These are phyloP conservation scores for Meriones psammophilus DNA, from an alignment of 2,797 vertebrate genomes.

Conservation along the genomic window DNA sequence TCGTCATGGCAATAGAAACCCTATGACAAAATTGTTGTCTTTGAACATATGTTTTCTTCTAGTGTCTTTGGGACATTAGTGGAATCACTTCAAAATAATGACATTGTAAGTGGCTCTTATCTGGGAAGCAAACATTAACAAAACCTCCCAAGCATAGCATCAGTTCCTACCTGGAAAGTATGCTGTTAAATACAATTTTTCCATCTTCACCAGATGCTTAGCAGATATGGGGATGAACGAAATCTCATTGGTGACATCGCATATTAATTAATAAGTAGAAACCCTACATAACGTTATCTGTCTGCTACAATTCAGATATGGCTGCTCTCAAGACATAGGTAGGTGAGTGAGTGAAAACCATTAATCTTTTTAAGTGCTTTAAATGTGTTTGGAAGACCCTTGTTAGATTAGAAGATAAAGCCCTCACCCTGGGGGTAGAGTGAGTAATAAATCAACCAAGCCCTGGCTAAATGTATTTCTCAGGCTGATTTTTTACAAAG, in stretches of 20 bases:
- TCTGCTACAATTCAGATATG: not conserved
- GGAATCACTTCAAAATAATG: not conserved
- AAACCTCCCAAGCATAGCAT: not conserved
- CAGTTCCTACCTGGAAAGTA: not conserved
- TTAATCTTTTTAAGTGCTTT: not conserved
- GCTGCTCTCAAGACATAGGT: not conserved
- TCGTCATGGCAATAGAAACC: not conserved
- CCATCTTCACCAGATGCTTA: not conserved
- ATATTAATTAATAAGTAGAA: not conserved
- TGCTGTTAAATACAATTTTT: not conserved
- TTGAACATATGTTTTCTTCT: not conserved
- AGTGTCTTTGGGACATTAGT: not conserved
- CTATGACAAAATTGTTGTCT: not conserved
- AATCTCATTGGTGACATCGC: not conserved
- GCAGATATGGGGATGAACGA: not conserved
- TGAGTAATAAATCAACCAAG: not conserved
- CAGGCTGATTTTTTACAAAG: not conserved
- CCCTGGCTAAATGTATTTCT: not conserved
- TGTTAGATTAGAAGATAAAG: not conserved
- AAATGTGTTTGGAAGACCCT: not conserved
- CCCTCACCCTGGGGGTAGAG: not conserved
- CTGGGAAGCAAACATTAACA: not conserved
- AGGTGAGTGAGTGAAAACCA: not conserved
- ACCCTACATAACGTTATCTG: not conserved
- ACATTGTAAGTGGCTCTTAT: not conserved